Evolutionary conservation across 2,888 invertebrate genomes (phyloP).

Genomic region (Trichacis sp.): DNA sequence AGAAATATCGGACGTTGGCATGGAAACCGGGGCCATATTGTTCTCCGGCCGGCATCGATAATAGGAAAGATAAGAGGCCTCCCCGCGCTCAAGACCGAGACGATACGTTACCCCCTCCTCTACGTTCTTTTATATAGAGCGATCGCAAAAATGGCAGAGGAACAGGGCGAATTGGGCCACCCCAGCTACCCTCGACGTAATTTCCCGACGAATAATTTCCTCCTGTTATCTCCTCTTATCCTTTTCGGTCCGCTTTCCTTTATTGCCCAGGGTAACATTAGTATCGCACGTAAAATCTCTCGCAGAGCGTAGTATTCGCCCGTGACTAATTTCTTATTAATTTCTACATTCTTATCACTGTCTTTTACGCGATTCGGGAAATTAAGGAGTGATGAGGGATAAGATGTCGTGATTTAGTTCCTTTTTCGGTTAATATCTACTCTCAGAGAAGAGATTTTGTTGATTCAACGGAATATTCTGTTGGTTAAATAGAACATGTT

Average conservation of each 20-base stretch:
- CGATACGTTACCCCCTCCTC: no score
- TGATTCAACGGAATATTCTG: no score
- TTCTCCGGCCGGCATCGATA: slow-evolving; percentile 67
- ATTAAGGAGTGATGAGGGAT: no score
- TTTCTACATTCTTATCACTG: background rate
- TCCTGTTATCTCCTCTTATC: slow-evolving; percentile 2
- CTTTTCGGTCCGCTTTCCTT: slow-evolving; percentile 3
- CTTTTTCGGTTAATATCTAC: no score
- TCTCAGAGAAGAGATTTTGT: no score
- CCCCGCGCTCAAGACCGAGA: slow-evolving; percentile 31
- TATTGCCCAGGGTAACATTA: background rate
- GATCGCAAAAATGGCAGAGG: slow-evolving; percentile 53
- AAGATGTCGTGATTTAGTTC: no score
- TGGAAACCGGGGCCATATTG: slow-evolving; percentile 60
- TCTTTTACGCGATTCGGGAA: background rate
- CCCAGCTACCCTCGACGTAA: slow-evolving; percentile 24
- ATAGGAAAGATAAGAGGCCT: slow-evolving; percentile 66
- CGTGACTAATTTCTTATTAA: slow-evolving; percentile 4
- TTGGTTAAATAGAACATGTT: no score
- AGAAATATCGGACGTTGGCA: slow-evolving; percentile 52
- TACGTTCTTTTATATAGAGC: no score
- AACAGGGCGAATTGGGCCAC: slow-evolving; percentile 20
- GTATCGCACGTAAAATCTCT: background rate
- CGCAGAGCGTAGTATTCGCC: background rate
- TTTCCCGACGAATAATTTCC: slow-evolving; percentile 15